Evolutionary conservation across 2,113 vertebrate species (phyloP), one percentile per base, ranked within the genome.

Genomic region (Myiagra hebetior): DNA sequence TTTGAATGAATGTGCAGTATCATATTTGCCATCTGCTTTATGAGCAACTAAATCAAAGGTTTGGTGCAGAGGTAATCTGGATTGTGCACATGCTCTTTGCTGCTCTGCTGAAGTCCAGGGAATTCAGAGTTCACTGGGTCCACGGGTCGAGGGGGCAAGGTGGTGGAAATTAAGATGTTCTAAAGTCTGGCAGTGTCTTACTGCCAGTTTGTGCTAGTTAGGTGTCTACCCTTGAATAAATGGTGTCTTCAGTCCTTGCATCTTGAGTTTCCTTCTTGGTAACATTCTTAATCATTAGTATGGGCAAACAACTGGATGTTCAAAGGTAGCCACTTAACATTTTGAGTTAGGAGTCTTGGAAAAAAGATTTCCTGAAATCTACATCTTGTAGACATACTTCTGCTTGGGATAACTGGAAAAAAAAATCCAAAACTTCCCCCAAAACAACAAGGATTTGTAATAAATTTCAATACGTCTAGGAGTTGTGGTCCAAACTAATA

Each of bases 31-130:
- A 35, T 19, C 56, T 0, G 0, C n/a, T 72, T 80, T 76, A n/a
- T 8, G n/a, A 63, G 44, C 37, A 72, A 14, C 46, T 39, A 24
- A 67, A 55, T 47, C 23, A 53, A 76, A 73, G 44, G 50, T 68
- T 88, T 87, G 57, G 57, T 67, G 39, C 39, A 46, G 60, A 81
- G 16, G 52, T 59, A 21, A 53, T 80, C 15, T 16, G 55, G n/a
- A 67, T 68, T 76, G 26, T 1, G 1, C 2, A 0, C 7, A 0
- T 69, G 57, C 18, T 77, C n/a, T 47, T 56, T 2, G 10, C 57
- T 76, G 37, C 24, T 65, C 87, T 83, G 30, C 70, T 64, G 30
- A 65, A 90, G 20, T n/a, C n/a, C 10, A 28, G 57, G 31, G 56
- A 79, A 56, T 75, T 6, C 18, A 31, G 26, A 79, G 75, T 84